Conservation (phyloP, 2,888 invertebrate genomes). For the Epirrhoe tristata region DNA sequence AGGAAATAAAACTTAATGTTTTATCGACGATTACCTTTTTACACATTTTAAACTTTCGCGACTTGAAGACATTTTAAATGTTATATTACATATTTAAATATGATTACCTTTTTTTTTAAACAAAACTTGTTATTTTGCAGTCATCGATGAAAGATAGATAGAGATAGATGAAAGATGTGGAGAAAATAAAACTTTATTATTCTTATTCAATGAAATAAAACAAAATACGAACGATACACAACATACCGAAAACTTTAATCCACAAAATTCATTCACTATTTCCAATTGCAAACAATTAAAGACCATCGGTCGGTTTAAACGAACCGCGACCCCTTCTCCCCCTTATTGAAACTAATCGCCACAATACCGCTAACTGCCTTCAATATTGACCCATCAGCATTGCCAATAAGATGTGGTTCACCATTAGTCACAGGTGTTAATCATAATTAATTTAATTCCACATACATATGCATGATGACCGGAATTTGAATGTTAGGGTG, state of each 20-base stretch:
- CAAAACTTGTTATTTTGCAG: no score
- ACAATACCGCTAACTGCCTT: conserved; percentile 34
- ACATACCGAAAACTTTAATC: not conserved
- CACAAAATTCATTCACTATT: not conserved
- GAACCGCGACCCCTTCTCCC: conserved; percentile 14
- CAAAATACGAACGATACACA: no score
- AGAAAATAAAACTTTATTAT: no score
- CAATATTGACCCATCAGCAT: conserved; percentile 43
- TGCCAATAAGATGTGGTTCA: conserved; percentile 47
- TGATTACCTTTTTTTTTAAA: no score
- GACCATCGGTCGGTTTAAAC: conserved; percentile 5
- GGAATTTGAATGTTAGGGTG: conserved; percentile 18
- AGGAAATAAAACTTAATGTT: no score
- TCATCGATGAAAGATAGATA: no score
- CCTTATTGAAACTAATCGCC: conserved; percentile 24
- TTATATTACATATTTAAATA: no score
- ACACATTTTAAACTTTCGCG: no score
- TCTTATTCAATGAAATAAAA: no score
- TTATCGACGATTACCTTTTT: no score
- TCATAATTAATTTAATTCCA: conserved; percentile 59
- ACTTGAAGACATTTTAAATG: no score
- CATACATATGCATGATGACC: conserved; percentile 48
- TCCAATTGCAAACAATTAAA: conserved; percentile 1
- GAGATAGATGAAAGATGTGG: no score
- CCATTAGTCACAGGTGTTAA: conserved; percentile 56